Base-by-base conservation (phyloP, 2,888 invertebrate species). In the Polymixis lichenea region DNA sequence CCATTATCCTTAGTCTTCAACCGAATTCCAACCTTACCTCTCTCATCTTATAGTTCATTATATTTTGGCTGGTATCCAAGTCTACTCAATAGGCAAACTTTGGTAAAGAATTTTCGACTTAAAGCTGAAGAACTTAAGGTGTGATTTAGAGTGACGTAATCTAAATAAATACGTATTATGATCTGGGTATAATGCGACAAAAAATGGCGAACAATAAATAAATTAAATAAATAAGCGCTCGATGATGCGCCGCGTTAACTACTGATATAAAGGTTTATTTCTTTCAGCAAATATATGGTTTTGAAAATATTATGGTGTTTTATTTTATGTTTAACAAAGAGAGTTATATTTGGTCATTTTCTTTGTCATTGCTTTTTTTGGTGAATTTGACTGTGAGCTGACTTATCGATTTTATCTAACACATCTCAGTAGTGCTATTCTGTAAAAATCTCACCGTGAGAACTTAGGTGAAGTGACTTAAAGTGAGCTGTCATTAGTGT, bases 181-280 rank as follows among this genome's bases (percentile, higher is more conserved):
- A 89, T 87, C 75, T 75, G 79, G 75, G 75, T 78, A 73, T 85
- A 83, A 82, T 86, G 84, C 80, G 80, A 87, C 77, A 86, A 86
- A 87, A 88, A 84, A 89, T 89, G 88, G 87, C 87, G 72, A 49
- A 75, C 78, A 69, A 87, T 85, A 85, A 85, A 86, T 85, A 83
- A 83, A 84, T 85, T 85, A 84, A 85, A 87, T 87, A 85, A 84
- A 87, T 87, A 89, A 88, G 83, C 75, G 77, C 65, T 76, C 88
- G 85, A 88, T 89, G 82, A 88, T 88, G 73, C 73, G 74, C 80
- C 75, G 78, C 70, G 82, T 84, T 85, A 86, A 86, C 79, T 84
- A 78, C 81, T 76, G 83, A 73, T 82, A 74, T 80, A 83, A 88
- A 83, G 55, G 61, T 81, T 85, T 83, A 84, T 87, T 77, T 82